Percentiles rank a stretch among this genome's conserved stretches.
phyloP scores from a whole-genome alignment of 2,888 invertebrate genomes.

The Calameuta pallipes region DNA sequence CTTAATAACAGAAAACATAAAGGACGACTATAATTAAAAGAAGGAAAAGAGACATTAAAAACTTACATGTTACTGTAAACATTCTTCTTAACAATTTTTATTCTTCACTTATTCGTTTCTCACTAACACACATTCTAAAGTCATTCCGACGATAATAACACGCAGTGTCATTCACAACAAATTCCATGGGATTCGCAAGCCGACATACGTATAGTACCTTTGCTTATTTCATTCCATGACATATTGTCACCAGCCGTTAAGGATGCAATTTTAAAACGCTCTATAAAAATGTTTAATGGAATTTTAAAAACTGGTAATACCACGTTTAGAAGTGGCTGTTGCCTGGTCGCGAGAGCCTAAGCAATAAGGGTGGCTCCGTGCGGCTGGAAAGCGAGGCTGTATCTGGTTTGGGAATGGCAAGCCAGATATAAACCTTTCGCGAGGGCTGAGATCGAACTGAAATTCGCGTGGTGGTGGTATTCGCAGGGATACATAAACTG shows the following conservation, averaged over 20 bases:
- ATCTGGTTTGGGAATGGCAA: conserved; percentile 11
- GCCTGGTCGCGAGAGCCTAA: conserved; percentile 9
- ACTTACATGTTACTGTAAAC: not conserved
- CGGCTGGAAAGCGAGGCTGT: conserved; percentile 16
- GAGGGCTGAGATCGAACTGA: conserved; percentile 2
- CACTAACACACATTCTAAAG: not conserved
- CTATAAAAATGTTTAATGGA: not conserved
- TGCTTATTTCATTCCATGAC: not conserved
- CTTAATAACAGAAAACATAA: not conserved
- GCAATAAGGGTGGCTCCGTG: not conserved
- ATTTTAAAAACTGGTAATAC: not conserved
- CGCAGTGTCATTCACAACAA: not conserved
- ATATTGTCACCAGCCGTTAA: not conserved
- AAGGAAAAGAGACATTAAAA: not conserved
- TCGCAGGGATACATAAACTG: conserved; percentile 3
- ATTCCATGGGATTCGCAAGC: not conserved
- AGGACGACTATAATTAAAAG: not conserved
- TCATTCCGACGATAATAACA: not conserved
- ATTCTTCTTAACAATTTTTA: not conserved
- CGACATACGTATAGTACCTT: not conserved
- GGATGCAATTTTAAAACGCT: not conserved
- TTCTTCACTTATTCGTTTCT: not conserved
- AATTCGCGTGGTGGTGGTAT: conserved; percentile 3
- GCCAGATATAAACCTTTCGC: not conserved
- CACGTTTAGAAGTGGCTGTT: not conserved